Evolutionary conservation across 2,888 invertebrate species (phyloP), one percentile per base, ranked within the genome.

Genomic region (Magallana nippona): DNA sequence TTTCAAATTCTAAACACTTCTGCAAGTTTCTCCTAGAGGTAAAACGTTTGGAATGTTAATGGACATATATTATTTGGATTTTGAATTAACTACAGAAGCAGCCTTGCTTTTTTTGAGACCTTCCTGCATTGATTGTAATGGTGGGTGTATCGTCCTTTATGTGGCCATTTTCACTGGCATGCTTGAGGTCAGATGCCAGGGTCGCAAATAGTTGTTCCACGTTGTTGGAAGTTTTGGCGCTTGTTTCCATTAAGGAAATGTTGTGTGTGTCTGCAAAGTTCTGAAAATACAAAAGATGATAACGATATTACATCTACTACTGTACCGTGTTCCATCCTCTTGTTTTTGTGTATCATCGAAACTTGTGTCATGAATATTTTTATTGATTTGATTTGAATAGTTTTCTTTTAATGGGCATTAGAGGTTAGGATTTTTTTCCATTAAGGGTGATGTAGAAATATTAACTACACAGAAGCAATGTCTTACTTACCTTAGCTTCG

Each of bases 401-500:
- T 27, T 27, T 27, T 27, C 2, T 27, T 27, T 1, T 27, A 27
- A 27, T 27, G 2, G 1, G 27, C 27, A 2, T 2, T 27, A 44
- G 44, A 44, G 44, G 44, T 32, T 32, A 77, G 13, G 27, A 17
- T 77, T 10, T 77, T 5, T 17, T 77, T 77, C 13, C 5, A 44
- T 44, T 8, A 5, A 10, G 22, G 17, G 32, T 19, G 5, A 22
- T 32, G 1, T 5, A 77, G 5, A 27, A 32, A 77, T 5, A 32
- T 77, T 3, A 0, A 77, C 10, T 8, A 32, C 32, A 77, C 27
- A 22, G 22, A 77, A 13, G 22, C 27, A 95, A 95, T 95, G 8
- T 44, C 44, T 44, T 0, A 98, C 44, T 44, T 0, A 98, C 99
- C 96, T 98, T 98, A 89, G 99, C 99, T 92, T 98, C 97, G 93